phyloP scores from a whole-genome alignment of 2,797 vertebrate species.

The Champsocephalus esox region DNA sequence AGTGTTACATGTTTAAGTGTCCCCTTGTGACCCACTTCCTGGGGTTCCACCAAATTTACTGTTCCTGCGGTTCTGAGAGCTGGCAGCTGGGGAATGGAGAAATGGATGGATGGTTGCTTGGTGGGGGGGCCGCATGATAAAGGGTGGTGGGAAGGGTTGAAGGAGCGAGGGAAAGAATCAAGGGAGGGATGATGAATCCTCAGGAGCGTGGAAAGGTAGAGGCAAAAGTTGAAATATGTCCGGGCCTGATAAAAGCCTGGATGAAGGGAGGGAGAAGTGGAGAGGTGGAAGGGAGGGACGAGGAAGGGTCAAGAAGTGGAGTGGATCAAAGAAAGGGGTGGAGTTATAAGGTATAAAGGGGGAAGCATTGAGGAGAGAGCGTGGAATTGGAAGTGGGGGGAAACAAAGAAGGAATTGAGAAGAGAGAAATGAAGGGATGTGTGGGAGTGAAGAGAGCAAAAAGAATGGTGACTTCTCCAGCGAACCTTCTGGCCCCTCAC shows the following conservation, averaged over 20 bases:
- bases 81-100: conserved; percentile 75
- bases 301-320: conserved; percentile 35
- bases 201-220: conserved; percentile 62
- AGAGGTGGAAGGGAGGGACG: conserved; percentile 10
- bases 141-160: conserved; percentile 51
- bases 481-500: conserved; percentile 42
- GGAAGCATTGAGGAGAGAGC: conserved; percentile 2
- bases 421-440: conserved; percentile 40
- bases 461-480: conserved; percentile 25
- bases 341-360: conserved; percentile 19
- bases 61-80: conserved; percentile 67
- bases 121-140: conserved; percentile 36
- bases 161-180: conserved; percentile 46
- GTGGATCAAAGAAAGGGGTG: conserved; percentile 13
- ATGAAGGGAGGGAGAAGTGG: conserved; percentile 3
- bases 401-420: conserved; percentile 58
- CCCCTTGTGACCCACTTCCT: conserved; percentile 74
- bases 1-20: conserved; percentile 76
- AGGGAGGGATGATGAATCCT: conserved; percentile 53
- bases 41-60: conserved; percentile 73
- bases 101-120: conserved; percentile 40
- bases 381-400: conserved; percentile 29
- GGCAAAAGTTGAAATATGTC: conserved; percentile 61
- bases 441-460: conserved; percentile 52
- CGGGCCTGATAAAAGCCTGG: conserved; percentile 40